Evolutionary conservation across 2,113 vertebrate species (phyloP).

Genomic region (Dicrurus megarhynchus): DNA sequence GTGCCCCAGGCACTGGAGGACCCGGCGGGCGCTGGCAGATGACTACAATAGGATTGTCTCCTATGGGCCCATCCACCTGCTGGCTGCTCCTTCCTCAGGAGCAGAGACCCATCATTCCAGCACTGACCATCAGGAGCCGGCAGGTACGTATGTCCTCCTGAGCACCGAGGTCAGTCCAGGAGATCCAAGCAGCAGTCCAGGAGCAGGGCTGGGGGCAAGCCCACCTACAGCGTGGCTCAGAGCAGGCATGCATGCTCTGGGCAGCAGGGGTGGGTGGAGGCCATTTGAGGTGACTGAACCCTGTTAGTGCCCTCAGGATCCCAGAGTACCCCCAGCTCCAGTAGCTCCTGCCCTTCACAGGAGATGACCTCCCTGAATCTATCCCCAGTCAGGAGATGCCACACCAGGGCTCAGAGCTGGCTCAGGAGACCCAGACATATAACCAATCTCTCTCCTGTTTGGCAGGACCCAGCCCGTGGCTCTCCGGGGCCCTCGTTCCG

Average conservation of each 20-base stretch:
- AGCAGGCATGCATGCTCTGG: background rate
- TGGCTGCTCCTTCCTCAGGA: background rate
- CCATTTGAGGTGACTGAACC: fast-evolving
- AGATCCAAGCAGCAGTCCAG: background rate
- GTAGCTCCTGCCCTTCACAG: background rate
- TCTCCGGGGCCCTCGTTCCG: background rate
- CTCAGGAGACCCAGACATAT: background rate
- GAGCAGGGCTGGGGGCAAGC: background rate
- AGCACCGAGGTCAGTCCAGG: fast-evolving
- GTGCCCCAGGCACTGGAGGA: background rate
- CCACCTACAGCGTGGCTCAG: background rate
- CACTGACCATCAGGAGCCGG: background rate
- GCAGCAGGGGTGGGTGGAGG: background rate
- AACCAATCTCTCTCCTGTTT: background rate
- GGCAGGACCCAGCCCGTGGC: background rate
- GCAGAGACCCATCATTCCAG: background rate
- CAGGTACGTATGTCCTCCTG: background rate
- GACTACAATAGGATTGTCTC: constrained; percentile 60
- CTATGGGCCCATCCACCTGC: constrained; percentile 57
- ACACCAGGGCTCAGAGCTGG: fast-evolving
- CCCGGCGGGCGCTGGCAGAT: background rate
- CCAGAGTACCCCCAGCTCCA: background rate
- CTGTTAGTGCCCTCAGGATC: background rate
- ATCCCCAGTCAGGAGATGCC: background rate
- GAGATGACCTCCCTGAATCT: background rate